Evolutionary conservation across 2,888 invertebrate genomes (phyloP), one percentile per base, ranked within the genome.

Genomic region (Mythimna ferrago): DNA sequence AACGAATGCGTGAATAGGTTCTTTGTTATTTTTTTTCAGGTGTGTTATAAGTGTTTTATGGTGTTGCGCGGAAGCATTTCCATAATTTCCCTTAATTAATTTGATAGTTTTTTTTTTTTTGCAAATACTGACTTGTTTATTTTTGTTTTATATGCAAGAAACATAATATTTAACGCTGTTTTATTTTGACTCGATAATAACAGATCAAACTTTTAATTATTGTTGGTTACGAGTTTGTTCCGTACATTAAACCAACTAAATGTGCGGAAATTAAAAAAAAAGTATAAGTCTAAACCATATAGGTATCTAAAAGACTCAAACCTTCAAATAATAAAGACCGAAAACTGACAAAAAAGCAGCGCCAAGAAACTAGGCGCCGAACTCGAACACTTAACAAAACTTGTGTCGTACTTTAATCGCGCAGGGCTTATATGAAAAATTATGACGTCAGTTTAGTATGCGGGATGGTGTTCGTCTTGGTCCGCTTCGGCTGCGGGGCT

Each of bases 371-470:
- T 64, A 73, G 63, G 54, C 71, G 57, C n/a, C 66, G 65, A 84
- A 73, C 66, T 76, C 71, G 68, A 75, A 80, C 77, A 84, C 80
- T 86, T 84, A 81, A 69, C 76, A 66, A 80, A 85, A 82, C 87
- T 87, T 86, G 74, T 75, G 76, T 91, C 92, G 90, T 61, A 74
- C 91, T 92, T 92, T 92, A 92, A 93, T 92, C 92, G 89, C 80
- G 87, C 80, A 73, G 88, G 90, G 93, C 92, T 94, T 94, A 92
- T 86, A 89, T 92, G 92, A 94, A 94, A 94, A 95, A 95, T 89
- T 94, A 94, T 93, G 93, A 87, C 89, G 88, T 90, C 90, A 92
- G 93, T 94, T 95, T 95, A 86, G 95, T 95, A 96, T 95, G 94
- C 94, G 92, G 91, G 89, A 92, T 91, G 92, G 92, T 90, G 90